Evolutionary conservation across 1,140 invertebrate species (phyloP).

Genomic region (Drosophila pseudoananassae): DNA sequence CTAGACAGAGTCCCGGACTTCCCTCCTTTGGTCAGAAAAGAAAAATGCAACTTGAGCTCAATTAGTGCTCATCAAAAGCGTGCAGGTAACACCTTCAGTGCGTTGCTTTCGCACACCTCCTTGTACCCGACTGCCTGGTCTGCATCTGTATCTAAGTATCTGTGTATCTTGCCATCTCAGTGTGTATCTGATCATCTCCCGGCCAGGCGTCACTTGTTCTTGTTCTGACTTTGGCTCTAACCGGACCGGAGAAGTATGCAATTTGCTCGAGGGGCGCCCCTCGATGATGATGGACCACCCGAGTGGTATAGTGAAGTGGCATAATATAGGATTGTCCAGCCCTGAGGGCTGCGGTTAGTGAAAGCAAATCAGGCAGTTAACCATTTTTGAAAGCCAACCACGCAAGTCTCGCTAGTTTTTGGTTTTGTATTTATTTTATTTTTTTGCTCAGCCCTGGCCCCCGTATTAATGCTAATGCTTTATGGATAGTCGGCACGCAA

Average conservation of each 20-base stretch:
- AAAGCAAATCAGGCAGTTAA: slow-evolving; percentile 56
- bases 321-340: slow-evolving; percentile 11
- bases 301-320: slow-evolving; percentile 20
- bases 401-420: slow-evolving; percentile 35
- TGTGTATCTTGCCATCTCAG: slow-evolving; percentile 1
- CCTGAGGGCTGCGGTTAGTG: slow-evolving; percentile 30
- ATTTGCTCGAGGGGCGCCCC: slow-evolving; percentile 64
- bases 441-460: slow-evolving; percentile 17
- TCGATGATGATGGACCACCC: slow-evolving; percentile 62
- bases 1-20: not conserved
- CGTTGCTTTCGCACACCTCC: slow-evolving; percentile 74
- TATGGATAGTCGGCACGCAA: slow-evolving; percentile 66
- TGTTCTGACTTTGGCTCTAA: slow-evolving; percentile 45
- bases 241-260: slow-evolving; percentile 50
- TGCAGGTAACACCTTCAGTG: slow-evolving; percentile 81
- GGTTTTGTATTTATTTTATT: not conserved
- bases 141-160: slow-evolving; percentile 5
- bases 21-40: slow-evolving; percentile 33
- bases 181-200: slow-evolving; percentile 44
- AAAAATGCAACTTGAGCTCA: slow-evolving; percentile 82
- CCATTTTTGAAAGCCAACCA: slow-evolving; percentile 46
- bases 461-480: slow-evolving; percentile 61
- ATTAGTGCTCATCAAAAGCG: slow-evolving; percentile 83
- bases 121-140: slow-evolving; percentile 1
- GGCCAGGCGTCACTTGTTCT: slow-evolving; percentile 56